Percentiles rank a stretch among this genome's conserved stretches.
Conservation (phyloP, 1,140 invertebrate species). For the Coboldia fuscipes region DNA sequence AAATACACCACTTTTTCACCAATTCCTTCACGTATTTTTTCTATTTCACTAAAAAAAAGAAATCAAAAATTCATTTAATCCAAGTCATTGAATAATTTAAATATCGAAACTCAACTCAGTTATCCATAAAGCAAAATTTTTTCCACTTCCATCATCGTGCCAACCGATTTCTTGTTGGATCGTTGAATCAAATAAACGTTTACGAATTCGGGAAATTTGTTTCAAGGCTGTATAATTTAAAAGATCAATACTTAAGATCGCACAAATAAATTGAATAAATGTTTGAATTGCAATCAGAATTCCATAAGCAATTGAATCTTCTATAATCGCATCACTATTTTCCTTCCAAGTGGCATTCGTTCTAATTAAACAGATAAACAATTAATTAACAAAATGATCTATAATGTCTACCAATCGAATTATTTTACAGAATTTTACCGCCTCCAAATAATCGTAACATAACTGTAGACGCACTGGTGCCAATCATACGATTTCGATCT, state of each 20-base stretch:
- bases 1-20: conserved; percentile 72
- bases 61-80: background rate
- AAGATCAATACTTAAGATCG: conserved; percentile 37
- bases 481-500: conserved; percentile 19
- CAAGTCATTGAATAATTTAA: conserved; percentile 55
- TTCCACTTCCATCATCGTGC: conserved; percentile 68
- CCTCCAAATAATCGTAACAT: conserved; percentile 25
- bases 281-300: conserved; percentile 32
- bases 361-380: conserved; percentile 4
- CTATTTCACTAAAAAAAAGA: conserved; percentile 45
- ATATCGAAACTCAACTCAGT: conserved; percentile 87
- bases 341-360: conserved; percentile 30
- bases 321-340: conserved; percentile 31
- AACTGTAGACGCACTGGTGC: conserved; percentile 21
- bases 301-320: conserved; percentile 40
- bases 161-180: conserved; percentile 76
- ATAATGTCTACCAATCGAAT: background rate
- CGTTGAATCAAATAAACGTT: conserved; percentile 45
- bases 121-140: conserved; percentile 70
- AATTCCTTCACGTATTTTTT: conserved; percentile 68
- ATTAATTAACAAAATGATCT: background rate
- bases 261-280: conserved; percentile 34
- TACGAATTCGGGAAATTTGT: conserved; percentile 47
- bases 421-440: conserved; percentile 28
- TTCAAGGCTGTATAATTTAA: conserved; percentile 35